Percentiles rank a stretch among this genome's conserved stretches.
phyloP scores from a whole-genome alignment of 2,797 vertebrate species.

The Choloepus didactylus region DNA sequence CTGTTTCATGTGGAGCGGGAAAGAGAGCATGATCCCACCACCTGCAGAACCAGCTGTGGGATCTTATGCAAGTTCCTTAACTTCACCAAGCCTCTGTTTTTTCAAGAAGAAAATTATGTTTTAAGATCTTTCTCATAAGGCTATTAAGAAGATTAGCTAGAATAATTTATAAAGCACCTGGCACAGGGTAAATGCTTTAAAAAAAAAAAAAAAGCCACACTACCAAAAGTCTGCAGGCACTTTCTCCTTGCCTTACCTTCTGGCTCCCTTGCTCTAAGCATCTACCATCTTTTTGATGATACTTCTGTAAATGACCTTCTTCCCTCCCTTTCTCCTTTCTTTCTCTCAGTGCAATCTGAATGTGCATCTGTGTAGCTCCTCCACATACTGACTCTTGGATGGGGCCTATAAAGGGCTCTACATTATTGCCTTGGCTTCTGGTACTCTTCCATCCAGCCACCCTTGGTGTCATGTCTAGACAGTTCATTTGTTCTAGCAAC shows the following conservation, averaged over 20 bases:
- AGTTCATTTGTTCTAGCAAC: background rate
- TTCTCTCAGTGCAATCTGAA: background rate
- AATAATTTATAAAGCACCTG: conserved; percentile 8
- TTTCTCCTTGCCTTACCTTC: background rate
- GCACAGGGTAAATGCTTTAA: background rate
- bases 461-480: background rate
- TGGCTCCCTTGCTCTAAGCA: background rate
- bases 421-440: background rate
- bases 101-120: background rate
- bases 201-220: background rate
- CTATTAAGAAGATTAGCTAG: background rate
- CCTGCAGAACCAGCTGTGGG: background rate
- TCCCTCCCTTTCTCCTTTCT: background rate
- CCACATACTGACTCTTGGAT: background rate
- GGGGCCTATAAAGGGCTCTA: background rate
- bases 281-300: background rate
- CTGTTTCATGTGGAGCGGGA: fast-evolving
- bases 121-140: background rate
- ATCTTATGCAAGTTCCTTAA: background rate
- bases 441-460: background rate
- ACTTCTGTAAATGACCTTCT: background rate
- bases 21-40: fast-evolving
- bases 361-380: background rate
- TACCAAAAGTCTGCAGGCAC: too few relatives aligned
- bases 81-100: background rate